Evolutionary conservation across 2,888 invertebrate species (phyloP).

Genomic region (Amiota minor): DNA sequence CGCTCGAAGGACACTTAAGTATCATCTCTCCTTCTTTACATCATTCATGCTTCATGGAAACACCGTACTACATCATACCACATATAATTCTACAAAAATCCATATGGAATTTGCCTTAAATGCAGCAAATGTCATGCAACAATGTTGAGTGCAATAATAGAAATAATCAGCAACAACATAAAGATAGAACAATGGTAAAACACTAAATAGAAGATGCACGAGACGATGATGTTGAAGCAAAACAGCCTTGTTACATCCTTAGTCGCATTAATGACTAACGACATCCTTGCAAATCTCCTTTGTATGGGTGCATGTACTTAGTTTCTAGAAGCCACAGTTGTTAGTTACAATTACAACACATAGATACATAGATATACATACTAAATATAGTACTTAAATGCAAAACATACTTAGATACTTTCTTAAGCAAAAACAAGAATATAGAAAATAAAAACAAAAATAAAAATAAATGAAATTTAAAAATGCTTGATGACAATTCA

Average conservation of each 20-base stretch:
- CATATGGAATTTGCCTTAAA: not conserved
- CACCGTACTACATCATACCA: not conserved
- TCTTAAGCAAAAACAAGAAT: not conserved
- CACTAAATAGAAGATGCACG: not conserved
- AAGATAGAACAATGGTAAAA: not conserved
- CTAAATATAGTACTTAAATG: not conserved
- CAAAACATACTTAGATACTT: not conserved
- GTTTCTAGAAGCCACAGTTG: constrained; percentile 20
- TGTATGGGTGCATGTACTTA: constrained; percentile 3
- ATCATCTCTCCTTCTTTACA: not conserved
- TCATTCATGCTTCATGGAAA: too few species aligned
- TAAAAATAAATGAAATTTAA: constrained; percentile 13
- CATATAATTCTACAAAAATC: not conserved
- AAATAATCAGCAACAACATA: constrained; percentile 15
- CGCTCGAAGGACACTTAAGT: constrained; percentile 16
- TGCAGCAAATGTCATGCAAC: constrained; percentile 22
- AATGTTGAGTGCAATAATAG: constrained; percentile 14
- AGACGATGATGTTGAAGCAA: not conserved
- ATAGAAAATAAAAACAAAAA: not conserved
- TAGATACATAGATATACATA: not conserved
- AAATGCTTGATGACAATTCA: constrained; percentile 38
- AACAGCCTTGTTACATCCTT: constrained; percentile 24
- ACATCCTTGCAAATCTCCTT: constrained; percentile 38
- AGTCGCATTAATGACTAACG: constrained; percentile 37
- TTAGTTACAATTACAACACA: not conserved